phyloP scores from a whole-genome alignment of 1,140 invertebrate genomes.

The Xylocopa sonorina region DNA sequence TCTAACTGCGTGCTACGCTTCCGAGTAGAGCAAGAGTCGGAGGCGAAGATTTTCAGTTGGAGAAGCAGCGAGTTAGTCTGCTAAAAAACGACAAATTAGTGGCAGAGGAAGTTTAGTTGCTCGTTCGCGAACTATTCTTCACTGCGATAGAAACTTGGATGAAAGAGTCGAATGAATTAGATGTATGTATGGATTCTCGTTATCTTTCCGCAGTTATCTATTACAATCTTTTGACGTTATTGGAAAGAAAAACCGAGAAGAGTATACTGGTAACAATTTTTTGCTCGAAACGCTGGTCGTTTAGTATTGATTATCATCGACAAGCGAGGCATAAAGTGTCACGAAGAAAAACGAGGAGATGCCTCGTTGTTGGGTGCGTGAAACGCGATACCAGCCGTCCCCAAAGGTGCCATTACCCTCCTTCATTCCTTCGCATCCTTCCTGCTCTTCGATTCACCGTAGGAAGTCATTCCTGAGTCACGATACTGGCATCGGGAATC shows the following conservation, averaged over 20 bases:
- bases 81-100: conserved; percentile 61
- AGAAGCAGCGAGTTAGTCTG: conserved; percentile 54
- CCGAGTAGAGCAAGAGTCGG: conserved; percentile 11
- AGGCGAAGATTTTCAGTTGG: conserved; percentile 54
- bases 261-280: too few species aligned
- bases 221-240: too few species aligned
- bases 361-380: not conserved
- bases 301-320: not conserved
- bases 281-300: too few species aligned
- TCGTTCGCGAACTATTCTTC: not conserved
- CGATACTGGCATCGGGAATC: conserved; percentile 44
- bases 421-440: conserved; percentile 24
- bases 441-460: conserved; percentile 22
- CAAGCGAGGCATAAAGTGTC: not conserved
- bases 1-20: not conserved
- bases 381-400: conserved; percentile 7
- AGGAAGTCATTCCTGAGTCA: conserved; percentile 33
- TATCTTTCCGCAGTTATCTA: too few species aligned
- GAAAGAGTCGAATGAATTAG: not conserved
- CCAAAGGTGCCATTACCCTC: conserved; percentile 34
- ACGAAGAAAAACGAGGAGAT: not conserved
- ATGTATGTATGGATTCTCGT: not conserved
- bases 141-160: conserved; percentile 2
- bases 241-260: not conserved
- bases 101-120: conserved; percentile 9